Percentiles rank a stretch among this genome's conserved stretches.
phyloP scores from a whole-genome alignment of 2,797 vertebrate species.

The Parotocinclus haroldoi region DNA sequence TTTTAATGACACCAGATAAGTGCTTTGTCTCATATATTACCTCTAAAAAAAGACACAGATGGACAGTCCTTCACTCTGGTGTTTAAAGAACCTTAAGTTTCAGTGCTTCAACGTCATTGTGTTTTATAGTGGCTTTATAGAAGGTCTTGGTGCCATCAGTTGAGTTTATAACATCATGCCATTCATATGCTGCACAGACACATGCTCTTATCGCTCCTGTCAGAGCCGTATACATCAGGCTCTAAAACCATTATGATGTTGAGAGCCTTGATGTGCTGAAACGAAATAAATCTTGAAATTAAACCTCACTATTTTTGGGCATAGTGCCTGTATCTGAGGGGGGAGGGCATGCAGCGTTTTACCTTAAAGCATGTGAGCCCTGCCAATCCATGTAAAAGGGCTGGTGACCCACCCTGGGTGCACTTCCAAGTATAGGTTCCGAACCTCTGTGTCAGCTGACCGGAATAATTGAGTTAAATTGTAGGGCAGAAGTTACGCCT shows the following conservation, averaged over 20 bases:
- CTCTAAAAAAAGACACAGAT: neutral
- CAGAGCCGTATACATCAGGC: constrained; percentile 41
- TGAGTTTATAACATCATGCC: constrained; percentile 54
- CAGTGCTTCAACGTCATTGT: neutral
- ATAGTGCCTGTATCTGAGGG: no score
- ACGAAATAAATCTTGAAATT: constrained; percentile 39
- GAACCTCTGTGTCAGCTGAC: no score
- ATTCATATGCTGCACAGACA: constrained; percentile 60
- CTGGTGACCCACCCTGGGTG: no score
- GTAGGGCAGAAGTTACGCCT: no score
- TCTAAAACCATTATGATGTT: constrained; percentile 55
- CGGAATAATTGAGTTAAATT: no score
- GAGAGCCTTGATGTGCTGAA: constrained; percentile 18
- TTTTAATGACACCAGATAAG: constrained; percentile 50
- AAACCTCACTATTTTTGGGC: constrained; percentile 1
- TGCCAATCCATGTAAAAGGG: no score
- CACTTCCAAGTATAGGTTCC: no score
- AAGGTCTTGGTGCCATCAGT: constrained; percentile 38
- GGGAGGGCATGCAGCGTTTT: no score
- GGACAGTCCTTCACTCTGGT: neutral
- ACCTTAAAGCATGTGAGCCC: no score
- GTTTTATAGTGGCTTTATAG: constrained; percentile 1
- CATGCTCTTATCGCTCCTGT: constrained; percentile 48
- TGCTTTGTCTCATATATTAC: constrained; percentile 11
- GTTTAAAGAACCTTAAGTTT: constrained; percentile 15